Evolutionary conservation across 2,797 vertebrate genomes (phyloP), one percentile per base, ranked within the genome.

Genomic region (Acrossocheilus fasciatus): DNA sequence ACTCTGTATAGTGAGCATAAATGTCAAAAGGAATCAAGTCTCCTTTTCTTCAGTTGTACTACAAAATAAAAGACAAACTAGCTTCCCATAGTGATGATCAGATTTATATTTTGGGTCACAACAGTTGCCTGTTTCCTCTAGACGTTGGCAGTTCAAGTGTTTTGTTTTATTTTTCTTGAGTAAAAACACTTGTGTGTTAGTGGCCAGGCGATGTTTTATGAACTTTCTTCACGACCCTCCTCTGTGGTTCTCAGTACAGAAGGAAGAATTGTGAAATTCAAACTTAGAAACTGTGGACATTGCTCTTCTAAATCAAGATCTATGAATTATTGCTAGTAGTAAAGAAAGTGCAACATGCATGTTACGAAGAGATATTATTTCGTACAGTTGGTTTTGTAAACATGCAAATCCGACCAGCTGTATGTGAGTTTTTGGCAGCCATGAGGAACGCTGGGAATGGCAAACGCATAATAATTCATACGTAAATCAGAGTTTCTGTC

Each of bases 181-280:
- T 39, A 72, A 47, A 84, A 87, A 84, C 82, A 81, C 39, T 87
- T 68, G 36, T 52, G 68, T 54, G 52, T 41, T 79, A 43, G 11
- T 20, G 23, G 10, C 47, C 39, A 72, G 81, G 81, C 77, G 11
- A 41, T 62, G 26, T 77, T 82, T 59, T 75, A 17, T 82, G 11
- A 81, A 78, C 52, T 17, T 36, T 12, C 73, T 69, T 15, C 50
- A 26, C 10, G 47, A 64, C 72, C 64, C 86, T 78, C 81, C 26
- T 64, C 81, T 36, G 41, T 79, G 7, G 30, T 76, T 85, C 41
- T 43, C n/a, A 11, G 6, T 26, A 17, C 20, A 74, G 54, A 11
- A 79, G 73, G 45, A 75, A 82, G 14, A 12, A 12, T 81, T 86
- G 70, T 66, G 59, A 82, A 86, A 74, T 52, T 66, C 17, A 52